These are phyloP conservation scores for Brachyistius frenatus DNA, from an alignment of 2,113 vertebrate genomes.

Conservation along the genomic window DNA sequence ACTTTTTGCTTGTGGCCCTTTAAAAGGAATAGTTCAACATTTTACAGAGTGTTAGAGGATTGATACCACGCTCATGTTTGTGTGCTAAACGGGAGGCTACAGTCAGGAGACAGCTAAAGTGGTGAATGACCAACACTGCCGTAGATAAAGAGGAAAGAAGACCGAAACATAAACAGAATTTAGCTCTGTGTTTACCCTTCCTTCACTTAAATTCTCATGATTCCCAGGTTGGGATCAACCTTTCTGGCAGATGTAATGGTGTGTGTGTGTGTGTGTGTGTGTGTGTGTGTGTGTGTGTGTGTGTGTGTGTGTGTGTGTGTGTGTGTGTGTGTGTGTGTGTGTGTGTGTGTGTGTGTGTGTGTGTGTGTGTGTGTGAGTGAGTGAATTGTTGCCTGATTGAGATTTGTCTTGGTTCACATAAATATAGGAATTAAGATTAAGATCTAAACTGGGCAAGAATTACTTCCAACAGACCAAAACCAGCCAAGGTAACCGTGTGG, in stretches of 20 bases:
- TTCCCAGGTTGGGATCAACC: neutral
- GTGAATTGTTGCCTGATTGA: constrained; percentile 9
- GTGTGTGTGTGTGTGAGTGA: neutral
- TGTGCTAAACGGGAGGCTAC: too few relatives aligned
- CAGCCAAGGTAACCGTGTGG: constrained; percentile 51
- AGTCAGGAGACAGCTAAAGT: too few relatives aligned
- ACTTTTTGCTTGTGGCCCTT: too few relatives aligned
- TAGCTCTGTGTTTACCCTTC: neutral
- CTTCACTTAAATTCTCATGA: neutral
- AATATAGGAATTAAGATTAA: constrained; percentile 57
- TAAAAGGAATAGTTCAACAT: too few relatives aligned
- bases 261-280: neutral
- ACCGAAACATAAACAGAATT: neutral
- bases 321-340: neutral
- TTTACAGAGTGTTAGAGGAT: neutral
- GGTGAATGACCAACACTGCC: constrained; percentile 1
- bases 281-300: too few relatives aligned
- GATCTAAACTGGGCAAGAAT: constrained; percentile 64
- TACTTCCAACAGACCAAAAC: constrained; percentile 63
- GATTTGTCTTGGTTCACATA: constrained; percentile 24
- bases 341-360: too few relatives aligned
- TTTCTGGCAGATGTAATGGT: neutral
- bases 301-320: too few relatives aligned
- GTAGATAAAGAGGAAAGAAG: neutral
- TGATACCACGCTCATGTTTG: neutral